Percentiles rank a stretch among this genome's conserved stretches.
phyloP scores from a whole-genome alignment of 2,888 invertebrate species.

The Pycnomerus fuliginosus region DNA sequence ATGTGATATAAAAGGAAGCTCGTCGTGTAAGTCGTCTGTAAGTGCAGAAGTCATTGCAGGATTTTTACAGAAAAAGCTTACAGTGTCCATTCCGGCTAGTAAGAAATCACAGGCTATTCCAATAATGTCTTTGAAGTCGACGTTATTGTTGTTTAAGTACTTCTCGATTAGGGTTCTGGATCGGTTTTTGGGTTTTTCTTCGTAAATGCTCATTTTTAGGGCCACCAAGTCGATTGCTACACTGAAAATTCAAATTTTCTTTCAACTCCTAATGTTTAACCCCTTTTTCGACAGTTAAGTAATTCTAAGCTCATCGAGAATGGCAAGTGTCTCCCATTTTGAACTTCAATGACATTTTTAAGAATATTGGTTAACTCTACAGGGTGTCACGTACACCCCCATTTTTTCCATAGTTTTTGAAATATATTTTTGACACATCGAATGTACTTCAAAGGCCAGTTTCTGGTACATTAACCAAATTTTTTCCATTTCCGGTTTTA shows the following conservation, averaged over 20 bases:
- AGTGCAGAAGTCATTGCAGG: conserved; percentile 28
- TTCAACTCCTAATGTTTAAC: too few relatives aligned
- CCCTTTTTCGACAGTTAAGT: too few relatives aligned
- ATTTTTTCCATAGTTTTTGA: too few relatives aligned
- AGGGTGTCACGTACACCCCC: too few relatives aligned
- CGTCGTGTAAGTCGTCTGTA: conserved; percentile 74
- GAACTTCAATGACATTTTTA: too few relatives aligned
- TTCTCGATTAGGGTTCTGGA: conserved; percentile 58
- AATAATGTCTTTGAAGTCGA: conserved; percentile 76
- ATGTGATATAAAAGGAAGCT: conserved; percentile 80
- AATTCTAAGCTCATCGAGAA: too few relatives aligned
- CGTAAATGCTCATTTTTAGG: conserved; percentile 57
- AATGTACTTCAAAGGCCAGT: too few relatives aligned
- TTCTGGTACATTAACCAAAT: too few relatives aligned
- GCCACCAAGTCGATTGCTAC: conserved; percentile 66
- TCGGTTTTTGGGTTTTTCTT: conserved; percentile 37
- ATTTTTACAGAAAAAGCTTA: conserved; percentile 47
- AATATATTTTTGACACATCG: too few relatives aligned
- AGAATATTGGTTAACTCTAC: conserved; percentile 1
- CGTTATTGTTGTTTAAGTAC: conserved; percentile 67
- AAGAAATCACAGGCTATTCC: conserved; percentile 83
- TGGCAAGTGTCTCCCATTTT: too few relatives aligned
- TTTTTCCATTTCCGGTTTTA: too few relatives aligned
- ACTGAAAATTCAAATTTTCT: conserved; percentile 49
- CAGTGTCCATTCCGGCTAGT: conserved; percentile 85